Conservation (phyloP, 2,113 vertebrate genomes). For the Podarcis muralis region DNA sequence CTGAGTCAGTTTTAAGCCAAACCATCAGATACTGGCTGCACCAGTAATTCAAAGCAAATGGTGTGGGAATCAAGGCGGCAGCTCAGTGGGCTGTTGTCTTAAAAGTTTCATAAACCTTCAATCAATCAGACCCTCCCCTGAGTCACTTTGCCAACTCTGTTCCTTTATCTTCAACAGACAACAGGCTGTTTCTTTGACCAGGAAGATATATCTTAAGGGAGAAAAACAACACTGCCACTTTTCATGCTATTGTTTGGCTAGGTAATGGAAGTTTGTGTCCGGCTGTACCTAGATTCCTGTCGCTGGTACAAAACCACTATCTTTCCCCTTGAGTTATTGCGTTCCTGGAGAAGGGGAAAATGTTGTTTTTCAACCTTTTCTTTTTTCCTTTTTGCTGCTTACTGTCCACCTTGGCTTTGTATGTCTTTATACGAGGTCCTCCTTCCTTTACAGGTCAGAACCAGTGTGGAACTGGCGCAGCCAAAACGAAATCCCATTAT, state of each 20-base stretch:
- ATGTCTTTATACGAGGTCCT: not conserved
- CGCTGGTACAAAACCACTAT: not conserved
- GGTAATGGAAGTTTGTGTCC: constrained; percentile 18
- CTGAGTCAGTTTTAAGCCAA: constrained; percentile 24
- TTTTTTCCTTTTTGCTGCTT: not conserved
- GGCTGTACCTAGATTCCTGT: not conserved
- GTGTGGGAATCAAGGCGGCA: not conserved
- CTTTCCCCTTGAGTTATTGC: not conserved
- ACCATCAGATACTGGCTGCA: not conserved
- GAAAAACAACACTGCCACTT: not conserved
- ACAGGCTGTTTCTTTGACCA: constrained; percentile 8
- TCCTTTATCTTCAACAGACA: constrained; percentile 34
- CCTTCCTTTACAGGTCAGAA: not conserved
- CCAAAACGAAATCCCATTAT: no score
- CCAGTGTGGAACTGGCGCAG: no score
- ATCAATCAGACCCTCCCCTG: not conserved
- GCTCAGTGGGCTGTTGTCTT: constrained; percentile 13
- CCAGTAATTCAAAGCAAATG: not conserved
- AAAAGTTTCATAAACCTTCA: constrained; percentile 44
- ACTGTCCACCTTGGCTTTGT: not conserved
- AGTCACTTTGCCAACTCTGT: constrained; percentile 19
- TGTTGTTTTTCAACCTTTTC: not conserved
- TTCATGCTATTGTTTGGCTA: not conserved
- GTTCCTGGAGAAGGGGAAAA: constrained; percentile 12
- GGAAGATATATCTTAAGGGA: constrained; percentile 4